Conservation (phyloP, 2,888 invertebrate species). For the Tachina grossa region DNA sequence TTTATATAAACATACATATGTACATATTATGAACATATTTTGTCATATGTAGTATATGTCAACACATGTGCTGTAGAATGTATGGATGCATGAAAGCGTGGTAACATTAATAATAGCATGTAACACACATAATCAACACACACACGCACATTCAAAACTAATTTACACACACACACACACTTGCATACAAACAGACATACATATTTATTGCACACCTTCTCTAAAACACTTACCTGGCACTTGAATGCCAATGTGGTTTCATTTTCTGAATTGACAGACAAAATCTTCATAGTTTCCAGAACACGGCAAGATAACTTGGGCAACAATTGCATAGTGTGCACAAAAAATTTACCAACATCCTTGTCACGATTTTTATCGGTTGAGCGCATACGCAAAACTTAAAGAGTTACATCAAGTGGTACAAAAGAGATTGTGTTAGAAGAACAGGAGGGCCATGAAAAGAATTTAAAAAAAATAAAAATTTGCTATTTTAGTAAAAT, state of each 20-base stretch:
- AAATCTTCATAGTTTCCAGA: slow-evolving; percentile 83
- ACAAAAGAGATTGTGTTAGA: slow-evolving; percentile 17
- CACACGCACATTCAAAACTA: background rate
- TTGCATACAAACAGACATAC: background rate
- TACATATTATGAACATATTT: too few species aligned
- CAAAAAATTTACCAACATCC: slow-evolving; percentile 89
- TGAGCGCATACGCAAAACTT: slow-evolving; percentile 85
- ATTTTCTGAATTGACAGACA: slow-evolving; percentile 87
- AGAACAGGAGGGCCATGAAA: slow-evolving; percentile 42
- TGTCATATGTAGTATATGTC: background rate
- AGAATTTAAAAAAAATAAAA: slow-evolving; percentile 47
- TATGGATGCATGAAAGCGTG: background rate
- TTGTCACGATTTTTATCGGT: slow-evolving; percentile 86
- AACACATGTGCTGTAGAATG: background rate
- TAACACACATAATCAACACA: slow-evolving; percentile 15
- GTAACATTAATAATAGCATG: slow-evolving; percentile 2
- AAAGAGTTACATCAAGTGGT: slow-evolving; percentile 70
- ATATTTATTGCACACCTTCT: slow-evolving; percentile 28
- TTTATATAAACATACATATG: too few species aligned
- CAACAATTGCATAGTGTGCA: slow-evolving; percentile 94
- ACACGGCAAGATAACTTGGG: slow-evolving; percentile 91
- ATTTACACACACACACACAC: background rate
- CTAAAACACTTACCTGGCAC: slow-evolving; percentile 85
- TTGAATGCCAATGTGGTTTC: slow-evolving; percentile 89
- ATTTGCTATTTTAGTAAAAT: background rate